Evolutionary conservation across 2,797 vertebrate species (phyloP), one percentile per base, ranked within the genome.

Genomic region (Decapterus maruadsi): DNA sequence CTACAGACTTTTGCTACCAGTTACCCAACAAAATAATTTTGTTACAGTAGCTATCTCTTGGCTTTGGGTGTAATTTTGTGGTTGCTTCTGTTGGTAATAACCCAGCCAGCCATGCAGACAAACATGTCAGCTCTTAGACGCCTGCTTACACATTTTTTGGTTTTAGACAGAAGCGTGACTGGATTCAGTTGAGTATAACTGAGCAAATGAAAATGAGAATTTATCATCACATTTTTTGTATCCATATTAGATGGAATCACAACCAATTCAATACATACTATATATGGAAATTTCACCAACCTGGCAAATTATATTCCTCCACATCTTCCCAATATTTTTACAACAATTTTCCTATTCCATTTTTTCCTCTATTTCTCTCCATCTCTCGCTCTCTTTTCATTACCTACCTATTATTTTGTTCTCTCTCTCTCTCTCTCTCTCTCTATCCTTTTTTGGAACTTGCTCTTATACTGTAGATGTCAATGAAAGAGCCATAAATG

Each of bases 401-500:
- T 4, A 13, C 8, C 38, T 2, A 40, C 31, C 31, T 34, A 34
- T 34, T 34, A 40, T 40, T 11, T 9, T 56, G 58, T 7, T 68
- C 26, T 67, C 22, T 36, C 40, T 36, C 43, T 57, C 8, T 58
- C 34, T 31, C 61, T 40, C 73, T 80, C 31, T 43, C 11, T 43
- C 14, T 62, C 8, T n/a, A n/a, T n/a, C 7, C 51, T 42, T 66
- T 59, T 82, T 76, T 68, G 58, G 75, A 82, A 67, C 69, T 80
- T 69, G 38, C 75, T 68, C 55, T 58, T 82, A 75, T 34, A 53
- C 14, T 7, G 43, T 26, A 57, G n/a, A 79, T 81, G 79, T 86
- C 80, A 89, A 77, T 64, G 77, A 80, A 84, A 81, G 61, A 82
- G 38, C 75, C 4, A 1, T 69, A 80, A 87, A 91, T 87, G 78